Base-by-base conservation (phyloP, 2,113 vertebrate genomes). In the Oostethus manadensis region DNA sequence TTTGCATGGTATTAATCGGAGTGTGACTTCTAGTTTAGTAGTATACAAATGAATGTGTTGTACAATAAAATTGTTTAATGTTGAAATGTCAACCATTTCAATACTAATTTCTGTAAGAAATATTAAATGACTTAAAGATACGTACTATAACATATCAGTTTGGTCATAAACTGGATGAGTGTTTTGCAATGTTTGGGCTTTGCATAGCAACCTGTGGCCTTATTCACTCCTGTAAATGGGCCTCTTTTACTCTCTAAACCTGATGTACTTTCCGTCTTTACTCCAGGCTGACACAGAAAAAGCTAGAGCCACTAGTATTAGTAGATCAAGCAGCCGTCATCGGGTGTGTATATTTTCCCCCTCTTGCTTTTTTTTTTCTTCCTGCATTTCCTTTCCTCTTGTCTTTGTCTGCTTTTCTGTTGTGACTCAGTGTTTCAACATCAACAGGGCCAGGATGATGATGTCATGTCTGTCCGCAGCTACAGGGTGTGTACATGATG, bases 241-340 rank as follows among this genome's bases (percentile, higher is more conserved):
- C 68, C 44, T 55, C 56, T 76, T 54, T 62, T 50, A 26, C 87
- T 86, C 79, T 35, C 55, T 68, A 55, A 65, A 68, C 46, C 57
- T 66, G 51, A 77, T 74, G 70, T 38, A 74, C 83, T 60, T 90
- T 73, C 76, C 89, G 80, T 78, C 84, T 85, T 88, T 77, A 75
- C 78, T 77, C 79, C 80, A 98, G 97, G 96, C 94, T 87, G 94
- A 98, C 82, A 76, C 93, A 64, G 94, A 98, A 76, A 93, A 92
- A 81, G 93, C 94, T 87, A 89, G 88, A 86, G 80, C 90, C 80
- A 90, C 90, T 77, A 84, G 66, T 79, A 84, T 67, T 81, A 84
- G 76, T 80, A 86, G 78, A 70, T 87, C 91, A 85, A 90, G 85
- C 87, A 89, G 60, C 73, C 85, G 73, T 73, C 90, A 86, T 72